Evolutionary conservation across 2,888 invertebrate genomes (phyloP).

Genomic region (Pegoplata infirma): DNA sequence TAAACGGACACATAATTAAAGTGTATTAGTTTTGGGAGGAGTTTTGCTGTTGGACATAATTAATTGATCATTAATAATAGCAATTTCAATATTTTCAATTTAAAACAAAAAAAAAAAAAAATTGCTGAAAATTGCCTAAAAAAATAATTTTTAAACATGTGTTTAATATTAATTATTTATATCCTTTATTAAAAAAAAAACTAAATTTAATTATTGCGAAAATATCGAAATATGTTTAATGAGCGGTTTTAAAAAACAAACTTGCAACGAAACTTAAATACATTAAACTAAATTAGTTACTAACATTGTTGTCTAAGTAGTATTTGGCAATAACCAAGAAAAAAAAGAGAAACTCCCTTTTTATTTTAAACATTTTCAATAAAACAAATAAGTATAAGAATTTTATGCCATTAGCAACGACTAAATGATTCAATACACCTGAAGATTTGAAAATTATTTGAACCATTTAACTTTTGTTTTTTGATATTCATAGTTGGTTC

Average conservation of each 20-base stretch:
- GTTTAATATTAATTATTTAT: not conserved
- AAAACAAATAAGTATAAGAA: not conserved
- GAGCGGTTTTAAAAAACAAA: not conserved
- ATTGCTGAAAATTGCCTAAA: not conserved
- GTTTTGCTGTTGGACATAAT: slow-evolving; percentile 20
- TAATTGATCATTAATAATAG: slow-evolving; percentile 36
- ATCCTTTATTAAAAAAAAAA: not conserved
- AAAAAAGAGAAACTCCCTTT: slow-evolving; percentile 49
- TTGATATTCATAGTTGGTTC: too few species aligned
- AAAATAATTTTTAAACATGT: not conserved
- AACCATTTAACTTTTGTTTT: too few species aligned
- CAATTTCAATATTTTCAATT: not conserved
- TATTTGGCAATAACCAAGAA: slow-evolving; percentile 20
- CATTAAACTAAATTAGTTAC: slow-evolving; percentile 31
- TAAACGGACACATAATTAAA: slow-evolving; percentile 15
- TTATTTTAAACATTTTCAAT: slow-evolving; percentile 19
- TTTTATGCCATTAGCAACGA: too few species aligned
- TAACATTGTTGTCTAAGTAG: slow-evolving; percentile 3
- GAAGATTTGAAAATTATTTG: too few species aligned
- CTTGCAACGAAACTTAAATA: slow-evolving; percentile 3
- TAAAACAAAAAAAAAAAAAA: not conserved
- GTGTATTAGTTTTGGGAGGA: slow-evolving; percentile 47
- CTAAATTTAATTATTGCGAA: not conserved
- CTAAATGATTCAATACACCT: too few species aligned
- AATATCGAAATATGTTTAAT: not conserved